A percentile compares a stretch with the other conserved stretches of the same genome.
Evolutionary conservation across 2,888 invertebrate species (phyloP).

Genomic region (Chloroclystis v-ata): DNA sequence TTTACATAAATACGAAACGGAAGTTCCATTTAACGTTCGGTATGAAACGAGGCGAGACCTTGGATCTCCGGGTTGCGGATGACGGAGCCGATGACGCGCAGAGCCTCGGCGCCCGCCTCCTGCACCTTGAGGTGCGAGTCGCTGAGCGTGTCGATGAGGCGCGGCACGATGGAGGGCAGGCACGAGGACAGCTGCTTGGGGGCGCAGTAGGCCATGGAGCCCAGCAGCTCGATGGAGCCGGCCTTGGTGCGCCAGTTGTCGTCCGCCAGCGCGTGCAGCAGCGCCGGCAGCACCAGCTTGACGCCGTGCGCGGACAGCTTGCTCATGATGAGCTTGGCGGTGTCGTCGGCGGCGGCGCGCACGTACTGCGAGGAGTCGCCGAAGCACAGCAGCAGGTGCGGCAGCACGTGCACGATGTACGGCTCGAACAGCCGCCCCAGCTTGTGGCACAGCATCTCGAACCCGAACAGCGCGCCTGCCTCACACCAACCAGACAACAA

Average conservation of each 20-base stretch:
- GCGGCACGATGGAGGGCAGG: conserved; percentile 98
- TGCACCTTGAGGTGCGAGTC: conserved; percentile 99
- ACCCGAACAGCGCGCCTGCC: conserved; percentile 93
- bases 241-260: conserved; percentile 99
- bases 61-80: conserved; percentile 99
- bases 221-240: conserved; percentile 95
- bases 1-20: no score
- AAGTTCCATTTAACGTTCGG: background rate
- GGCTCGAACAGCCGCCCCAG: conserved; percentile 98
- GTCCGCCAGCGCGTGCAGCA: conserved; percentile 95
- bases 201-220: conserved; percentile 99
- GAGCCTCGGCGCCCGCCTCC: conserved; percentile 96
- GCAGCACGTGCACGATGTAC: conserved; percentile 97
- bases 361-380: conserved; percentile 98
- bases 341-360: conserved; percentile 96
- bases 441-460: conserved; percentile 97
- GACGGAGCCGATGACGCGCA: conserved; percentile 97
- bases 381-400: conserved; percentile 95
- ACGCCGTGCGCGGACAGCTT: conserved; percentile 98
- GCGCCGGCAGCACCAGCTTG: conserved; percentile 95
- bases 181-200: conserved; percentile 99
- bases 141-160: conserved; percentile 95
- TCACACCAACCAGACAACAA: no score
- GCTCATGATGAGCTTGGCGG: conserved; percentile 96
- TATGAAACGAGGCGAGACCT: conserved; percentile 70